Evolutionary conservation across 2,888 invertebrate species (phyloP).

Genomic region (Microctonus aethiopoides): DNA sequence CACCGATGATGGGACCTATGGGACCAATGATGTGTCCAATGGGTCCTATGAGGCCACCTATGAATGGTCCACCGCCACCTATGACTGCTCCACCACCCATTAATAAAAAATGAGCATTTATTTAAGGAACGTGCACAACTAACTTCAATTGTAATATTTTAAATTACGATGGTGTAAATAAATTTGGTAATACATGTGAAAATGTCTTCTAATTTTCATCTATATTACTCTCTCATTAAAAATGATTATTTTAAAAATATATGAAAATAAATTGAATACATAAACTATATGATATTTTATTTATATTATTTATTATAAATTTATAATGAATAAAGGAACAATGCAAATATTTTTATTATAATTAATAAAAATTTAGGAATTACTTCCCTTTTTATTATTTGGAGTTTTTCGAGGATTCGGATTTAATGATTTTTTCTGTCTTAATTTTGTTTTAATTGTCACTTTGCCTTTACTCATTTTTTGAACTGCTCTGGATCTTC

Average conservation of each 20-base stretch:
- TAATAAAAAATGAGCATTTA: slow-evolving; percentile 39
- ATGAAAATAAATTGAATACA: too few relatives aligned
- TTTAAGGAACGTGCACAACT: not conserved
- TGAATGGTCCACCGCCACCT: slow-evolving; percentile 76
- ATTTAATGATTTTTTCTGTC: too few relatives aligned
- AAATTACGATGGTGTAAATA: not conserved
- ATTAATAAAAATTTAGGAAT: too few relatives aligned
- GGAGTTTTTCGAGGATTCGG: too few relatives aligned
- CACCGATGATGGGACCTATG: slow-evolving; percentile 83
- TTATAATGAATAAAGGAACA: not conserved
- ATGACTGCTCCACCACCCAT: slow-evolving; percentile 60
- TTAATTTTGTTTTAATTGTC: too few relatives aligned
- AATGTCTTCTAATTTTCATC: not conserved
- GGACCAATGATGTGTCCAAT: slow-evolving; percentile 76
- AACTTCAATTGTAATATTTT: not conserved
- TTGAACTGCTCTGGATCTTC: too few relatives aligned
- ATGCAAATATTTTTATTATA: not conserved
- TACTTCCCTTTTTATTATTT: too few relatives aligned
- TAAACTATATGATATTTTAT: not conserved
- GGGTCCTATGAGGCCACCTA: slow-evolving; percentile 80
- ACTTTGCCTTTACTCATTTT: too few relatives aligned
- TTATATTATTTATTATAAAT: not conserved
- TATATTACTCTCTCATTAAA: not conserved
- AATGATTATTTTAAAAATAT: too few relatives aligned
- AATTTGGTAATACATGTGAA: not conserved